phyloP scores from a whole-genome alignment of 2,113 vertebrate species.

The Illadopsis cleaveri region DNA sequence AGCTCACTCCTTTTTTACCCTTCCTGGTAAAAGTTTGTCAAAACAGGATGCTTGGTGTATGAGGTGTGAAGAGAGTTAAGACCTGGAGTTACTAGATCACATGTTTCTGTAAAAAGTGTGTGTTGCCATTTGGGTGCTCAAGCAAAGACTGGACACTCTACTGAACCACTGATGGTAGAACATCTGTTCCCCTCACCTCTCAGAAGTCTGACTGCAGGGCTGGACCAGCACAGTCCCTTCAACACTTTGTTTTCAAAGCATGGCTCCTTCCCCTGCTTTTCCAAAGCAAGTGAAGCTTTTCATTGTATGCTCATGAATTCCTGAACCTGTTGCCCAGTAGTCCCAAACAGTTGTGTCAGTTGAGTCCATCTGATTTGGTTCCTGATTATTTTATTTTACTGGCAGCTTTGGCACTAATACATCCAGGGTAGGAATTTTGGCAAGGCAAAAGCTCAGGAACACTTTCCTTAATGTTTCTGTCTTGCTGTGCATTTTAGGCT shows the following conservation, averaged over 20 bases:
- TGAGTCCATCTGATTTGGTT: not conserved
- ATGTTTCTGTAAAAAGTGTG: not conserved
- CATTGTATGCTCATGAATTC: not conserved
- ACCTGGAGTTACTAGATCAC: not conserved
- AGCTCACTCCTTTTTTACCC: not conserved
- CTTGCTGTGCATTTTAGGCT: not conserved
- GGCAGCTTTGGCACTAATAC: not conserved
- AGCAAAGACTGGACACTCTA: not conserved
- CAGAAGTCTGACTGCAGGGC: not conserved
- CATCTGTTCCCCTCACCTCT: not conserved
- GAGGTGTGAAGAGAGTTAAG: not conserved
- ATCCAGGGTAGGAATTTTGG: not conserved
- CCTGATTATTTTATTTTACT: not conserved
- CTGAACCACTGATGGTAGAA: not conserved
- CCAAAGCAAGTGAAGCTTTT: not conserved
- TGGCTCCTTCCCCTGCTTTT: not conserved
- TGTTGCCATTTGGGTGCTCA: not conserved
- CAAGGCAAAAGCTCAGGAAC: not conserved
- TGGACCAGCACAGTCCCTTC: not conserved
- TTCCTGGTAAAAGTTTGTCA: not conserved
- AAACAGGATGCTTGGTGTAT: not conserved
- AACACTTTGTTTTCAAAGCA: not conserved
- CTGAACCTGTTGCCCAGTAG: not conserved
- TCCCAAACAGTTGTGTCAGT: not conserved
- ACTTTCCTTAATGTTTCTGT: not conserved